Percentiles rank a stretch among this genome's conserved stretches.
Evolutionary conservation across 2,797 vertebrate genomes (phyloP).

Genomic region (Pagetopsis macropterus): DNA sequence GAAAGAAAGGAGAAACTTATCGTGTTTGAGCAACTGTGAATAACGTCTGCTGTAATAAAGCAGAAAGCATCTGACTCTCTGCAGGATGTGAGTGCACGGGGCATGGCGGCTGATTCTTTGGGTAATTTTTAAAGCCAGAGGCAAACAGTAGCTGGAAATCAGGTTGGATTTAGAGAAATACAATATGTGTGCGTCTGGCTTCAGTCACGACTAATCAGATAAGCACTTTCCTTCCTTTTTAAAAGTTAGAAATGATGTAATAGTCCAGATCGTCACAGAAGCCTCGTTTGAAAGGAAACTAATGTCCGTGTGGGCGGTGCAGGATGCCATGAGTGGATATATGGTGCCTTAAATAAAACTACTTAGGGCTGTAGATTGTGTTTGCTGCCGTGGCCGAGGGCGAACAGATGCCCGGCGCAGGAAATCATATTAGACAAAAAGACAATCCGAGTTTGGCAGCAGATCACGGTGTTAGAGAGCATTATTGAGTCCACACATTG

Average conservation of each 20-base stretch:
- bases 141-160: slow-evolving; percentile 64
- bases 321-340: slow-evolving; percentile 58
- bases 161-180: slow-evolving; percentile 68
- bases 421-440: slow-evolving; percentile 66
- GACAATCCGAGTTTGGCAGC: slow-evolving; percentile 60
- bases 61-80: slow-evolving; percentile 47
- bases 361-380: slow-evolving; percentile 56
- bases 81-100: slow-evolving; percentile 42
- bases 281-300: slow-evolving; percentile 54
- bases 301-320: slow-evolving; percentile 56
- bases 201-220: slow-evolving; percentile 66
- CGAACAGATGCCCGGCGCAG: slow-evolving; percentile 54
- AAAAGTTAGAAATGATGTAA: slow-evolving; percentile 60
- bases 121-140: slow-evolving; percentile 50
- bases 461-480: slow-evolving; percentile 55
- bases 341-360: slow-evolving; percentile 67
- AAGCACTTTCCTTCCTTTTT: slow-evolving; percentile 61
- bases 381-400: slow-evolving; percentile 63
- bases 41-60: slow-evolving; percentile 59
- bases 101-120: slow-evolving; percentile 47
- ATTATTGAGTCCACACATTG: slow-evolving; percentile 54
- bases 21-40: slow-evolving; percentile 43
- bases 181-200: slow-evolving; percentile 65
- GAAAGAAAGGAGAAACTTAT: slow-evolving; percentile 7
- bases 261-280: slow-evolving; percentile 53